These are phyloP conservation scores for Percopsis omiscomaycus DNA, from an alignment of 2,797 vertebrate genomes.

Conservation along the genomic window DNA sequence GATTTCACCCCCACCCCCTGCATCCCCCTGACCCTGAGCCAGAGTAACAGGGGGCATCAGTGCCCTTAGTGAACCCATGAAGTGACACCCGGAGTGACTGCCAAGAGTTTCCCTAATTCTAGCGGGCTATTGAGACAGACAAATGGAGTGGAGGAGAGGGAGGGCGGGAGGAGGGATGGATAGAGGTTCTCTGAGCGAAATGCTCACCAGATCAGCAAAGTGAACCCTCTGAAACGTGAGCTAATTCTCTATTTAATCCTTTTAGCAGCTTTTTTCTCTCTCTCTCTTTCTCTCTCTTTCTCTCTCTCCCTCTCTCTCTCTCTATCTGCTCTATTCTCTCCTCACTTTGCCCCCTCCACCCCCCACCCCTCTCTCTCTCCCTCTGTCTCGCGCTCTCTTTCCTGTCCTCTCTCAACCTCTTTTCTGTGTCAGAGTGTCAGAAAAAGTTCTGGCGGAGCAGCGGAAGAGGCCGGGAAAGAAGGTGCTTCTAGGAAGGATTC, in stretches of 20 bases:
- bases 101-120: conserved; percentile 71
- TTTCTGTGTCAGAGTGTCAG: conserved; percentile 62
- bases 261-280: conserved; percentile 64
- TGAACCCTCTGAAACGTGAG: conserved; percentile 76
- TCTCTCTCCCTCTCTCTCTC: conserved; percentile 60
- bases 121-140: conserved; percentile 67
- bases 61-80: conserved; percentile 75
- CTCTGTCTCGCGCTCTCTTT: conserved; percentile 41
- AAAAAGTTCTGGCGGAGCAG: conserved; percentile 66
- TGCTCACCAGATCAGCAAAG: conserved; percentile 77
- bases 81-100: conserved; percentile 78
- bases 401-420: conserved; percentile 23
- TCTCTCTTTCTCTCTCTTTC: conserved; percentile 5
- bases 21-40: conserved; percentile 67
- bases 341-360: conserved; percentile 5
- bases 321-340: conserved; percentile 28
- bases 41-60: conserved; percentile 58
- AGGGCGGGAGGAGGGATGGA: conserved; percentile 50
- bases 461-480: conserved; percentile 49
- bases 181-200: conserved; percentile 65
- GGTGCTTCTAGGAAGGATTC: conserved; percentile 42
- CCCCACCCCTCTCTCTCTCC: conserved; percentile 27
- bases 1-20: conserved; percentile 73
- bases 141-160: conserved; percentile 63
- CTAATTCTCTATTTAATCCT: conserved; percentile 79